phyloP scores from a whole-genome alignment of 2,113 vertebrate genomes.

The Amphilophus citrinellus region DNA sequence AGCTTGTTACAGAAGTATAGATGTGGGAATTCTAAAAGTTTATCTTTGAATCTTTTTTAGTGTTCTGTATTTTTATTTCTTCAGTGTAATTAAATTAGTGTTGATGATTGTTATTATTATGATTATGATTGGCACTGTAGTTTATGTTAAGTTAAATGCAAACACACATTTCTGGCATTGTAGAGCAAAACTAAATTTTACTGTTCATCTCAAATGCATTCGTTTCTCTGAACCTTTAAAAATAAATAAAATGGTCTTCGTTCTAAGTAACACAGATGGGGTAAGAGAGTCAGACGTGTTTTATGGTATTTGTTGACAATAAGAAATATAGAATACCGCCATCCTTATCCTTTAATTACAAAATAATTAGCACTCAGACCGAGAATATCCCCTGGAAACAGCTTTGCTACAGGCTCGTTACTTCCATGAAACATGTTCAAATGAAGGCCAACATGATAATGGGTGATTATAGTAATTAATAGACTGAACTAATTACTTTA shows the following conservation, averaged over 20 bases:
- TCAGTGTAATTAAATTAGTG: not conserved
- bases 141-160: not conserved
- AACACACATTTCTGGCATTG: not conserved
- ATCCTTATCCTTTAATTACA: constrained; percentile 50
- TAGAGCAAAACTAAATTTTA: not conserved
- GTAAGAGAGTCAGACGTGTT: not conserved
- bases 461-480: constrained; percentile 79
- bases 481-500: constrained; percentile 79
- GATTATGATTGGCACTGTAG: not conserved
- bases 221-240: not conserved
- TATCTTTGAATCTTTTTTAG: not conserved
- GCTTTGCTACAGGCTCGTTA: constrained; percentile 63
- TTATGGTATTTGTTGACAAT: constrained; percentile 30
- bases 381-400: constrained; percentile 47
- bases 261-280: not conserved
- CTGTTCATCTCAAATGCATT: not conserved
- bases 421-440: constrained; percentile 70
- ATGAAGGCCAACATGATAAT: constrained; percentile 73
- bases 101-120: not conserved
- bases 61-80: not conserved
- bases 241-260: not conserved
- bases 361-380: constrained; percentile 54
- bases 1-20: not conserved
- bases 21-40: not conserved
- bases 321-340: constrained; percentile 22